These are phyloP conservation scores for Cotesia congregata DNA, from an alignment of 2,888 invertebrate genomes.

Conservation along the genomic window DNA sequence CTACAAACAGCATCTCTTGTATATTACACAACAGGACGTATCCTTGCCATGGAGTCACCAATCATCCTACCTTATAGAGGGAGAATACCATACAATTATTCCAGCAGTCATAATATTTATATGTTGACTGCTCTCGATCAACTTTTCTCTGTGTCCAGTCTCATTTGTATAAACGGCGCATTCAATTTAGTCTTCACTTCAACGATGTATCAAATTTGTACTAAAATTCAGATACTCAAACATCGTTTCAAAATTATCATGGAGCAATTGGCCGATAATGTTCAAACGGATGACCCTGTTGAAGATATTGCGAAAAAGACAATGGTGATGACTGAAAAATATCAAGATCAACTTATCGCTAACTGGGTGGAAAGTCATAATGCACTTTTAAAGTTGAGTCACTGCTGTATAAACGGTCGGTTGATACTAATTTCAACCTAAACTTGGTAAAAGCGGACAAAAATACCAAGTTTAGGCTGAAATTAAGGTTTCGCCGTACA, in stretches of 20 bases:
- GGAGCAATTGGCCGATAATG: neutral
- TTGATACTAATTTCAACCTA: no score
- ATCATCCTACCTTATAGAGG: neutral
- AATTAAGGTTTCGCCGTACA: no score
- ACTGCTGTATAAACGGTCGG: neutral
- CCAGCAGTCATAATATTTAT: neutral
- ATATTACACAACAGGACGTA: neutral
- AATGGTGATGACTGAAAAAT: neutral
- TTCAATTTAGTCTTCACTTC: neutral
- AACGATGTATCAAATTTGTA: constrained; percentile 3
- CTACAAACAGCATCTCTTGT: neutral
- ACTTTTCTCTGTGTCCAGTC: neutral
- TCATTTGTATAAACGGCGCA: neutral
- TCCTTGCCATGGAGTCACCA: neutral
- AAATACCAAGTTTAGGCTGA: no score
- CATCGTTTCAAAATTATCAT: constrained; percentile 3
- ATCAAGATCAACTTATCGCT: neutral
- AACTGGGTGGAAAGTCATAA: constrained; percentile 2
- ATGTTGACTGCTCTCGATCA: neutral
- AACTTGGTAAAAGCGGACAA: no score
- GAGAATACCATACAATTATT: neutral
- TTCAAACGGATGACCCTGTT: neutral
- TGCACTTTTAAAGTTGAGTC: neutral
- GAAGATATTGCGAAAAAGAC: neutral
- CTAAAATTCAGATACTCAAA: neutral